These are phyloP conservation scores for Cantharis flavilabris DNA, from an alignment of 2,888 invertebrate genomes.

Conservation along the genomic window DNA sequence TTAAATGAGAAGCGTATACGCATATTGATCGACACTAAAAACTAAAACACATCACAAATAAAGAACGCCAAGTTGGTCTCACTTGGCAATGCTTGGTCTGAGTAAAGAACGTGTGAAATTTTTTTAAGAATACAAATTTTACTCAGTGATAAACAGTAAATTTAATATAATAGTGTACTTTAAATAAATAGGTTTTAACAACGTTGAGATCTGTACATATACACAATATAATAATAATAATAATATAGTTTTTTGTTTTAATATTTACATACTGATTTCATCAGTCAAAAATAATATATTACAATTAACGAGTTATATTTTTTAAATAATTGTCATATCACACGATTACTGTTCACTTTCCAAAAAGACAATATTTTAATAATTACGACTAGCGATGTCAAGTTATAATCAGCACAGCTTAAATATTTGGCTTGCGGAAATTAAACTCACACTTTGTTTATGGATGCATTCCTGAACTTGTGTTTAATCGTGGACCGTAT, in stretches of 20 bases:
- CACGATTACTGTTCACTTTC: slow-evolving; percentile 51
- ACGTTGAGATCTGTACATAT: slow-evolving; percentile 47
- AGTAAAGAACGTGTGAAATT: slow-evolving; percentile 24
- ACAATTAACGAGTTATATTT: slow-evolving; percentile 1
- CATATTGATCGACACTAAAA: slow-evolving; percentile 24
- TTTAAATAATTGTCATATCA: slow-evolving; percentile 45
- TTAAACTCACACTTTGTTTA: slow-evolving; percentile 47
- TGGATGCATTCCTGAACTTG: slow-evolving; percentile 77
- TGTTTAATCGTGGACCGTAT: slow-evolving; percentile 83
- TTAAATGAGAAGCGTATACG: slow-evolving; percentile 7
- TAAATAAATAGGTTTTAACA: slow-evolving; percentile 38
- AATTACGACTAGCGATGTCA: slow-evolving; percentile 35
- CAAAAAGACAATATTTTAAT: background rate
- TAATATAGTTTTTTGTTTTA: slow-evolving; percentile 18
- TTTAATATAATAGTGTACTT: slow-evolving; percentile 14
- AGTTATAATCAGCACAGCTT: slow-evolving; percentile 32
- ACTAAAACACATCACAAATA: slow-evolving; percentile 25
- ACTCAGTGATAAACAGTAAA: slow-evolving; percentile 17
- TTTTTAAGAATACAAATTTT: slow-evolving; percentile 9
- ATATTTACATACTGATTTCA: slow-evolving; percentile 22
- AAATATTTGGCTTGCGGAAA: slow-evolving; percentile 32
- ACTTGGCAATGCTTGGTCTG: slow-evolving; percentile 1
- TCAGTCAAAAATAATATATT: slow-evolving; percentile 14
- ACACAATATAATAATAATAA: slow-evolving; percentile 32
- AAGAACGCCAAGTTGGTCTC: slow-evolving; percentile 13